These are phyloP conservation scores for Amphibalanus amphitrite DNA, from an alignment of 1,140 invertebrate species.

Conservation along the genomic window DNA sequence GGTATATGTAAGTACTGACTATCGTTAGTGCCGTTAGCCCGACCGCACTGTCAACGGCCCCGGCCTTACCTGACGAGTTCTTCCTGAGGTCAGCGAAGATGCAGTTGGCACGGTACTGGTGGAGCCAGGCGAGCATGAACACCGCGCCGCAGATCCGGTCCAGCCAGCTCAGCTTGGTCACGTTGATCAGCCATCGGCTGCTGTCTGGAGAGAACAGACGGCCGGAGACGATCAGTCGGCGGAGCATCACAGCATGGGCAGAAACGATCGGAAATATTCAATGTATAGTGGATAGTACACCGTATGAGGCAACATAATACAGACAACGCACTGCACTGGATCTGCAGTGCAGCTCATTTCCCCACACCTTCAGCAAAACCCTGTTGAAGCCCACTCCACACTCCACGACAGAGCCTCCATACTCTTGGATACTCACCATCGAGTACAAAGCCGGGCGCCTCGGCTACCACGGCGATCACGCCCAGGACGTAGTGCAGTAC, in stretches of 20 bases:
- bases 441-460: not conserved
- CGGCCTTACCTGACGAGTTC: not conserved
- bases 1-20: too few species aligned
- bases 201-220: not conserved
- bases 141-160: not conserved
- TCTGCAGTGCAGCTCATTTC: not conserved
- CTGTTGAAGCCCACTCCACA: not conserved
- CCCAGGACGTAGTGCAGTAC: not conserved
- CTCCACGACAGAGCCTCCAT: too few species aligned
- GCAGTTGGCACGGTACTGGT: constrained; percentile 10
- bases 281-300: too few species aligned
- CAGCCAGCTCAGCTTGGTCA: constrained; percentile 1
- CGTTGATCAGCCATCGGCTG: not conserved
- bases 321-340: not conserved
- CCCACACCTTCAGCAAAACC: not conserved
- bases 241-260: too few species aligned
- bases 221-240: too few species aligned
- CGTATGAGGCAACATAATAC: not conserved
- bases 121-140: constrained; percentile 11
- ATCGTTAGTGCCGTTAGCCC: too few species aligned
- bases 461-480: not conserved
- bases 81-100: constrained; percentile 11
- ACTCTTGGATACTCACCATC: not conserved
- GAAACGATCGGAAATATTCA: too few species aligned
- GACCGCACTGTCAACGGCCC: not conserved